Conservation (phyloP, 2,888 invertebrate species). For the Holacanthella duospinosa region DNA sequence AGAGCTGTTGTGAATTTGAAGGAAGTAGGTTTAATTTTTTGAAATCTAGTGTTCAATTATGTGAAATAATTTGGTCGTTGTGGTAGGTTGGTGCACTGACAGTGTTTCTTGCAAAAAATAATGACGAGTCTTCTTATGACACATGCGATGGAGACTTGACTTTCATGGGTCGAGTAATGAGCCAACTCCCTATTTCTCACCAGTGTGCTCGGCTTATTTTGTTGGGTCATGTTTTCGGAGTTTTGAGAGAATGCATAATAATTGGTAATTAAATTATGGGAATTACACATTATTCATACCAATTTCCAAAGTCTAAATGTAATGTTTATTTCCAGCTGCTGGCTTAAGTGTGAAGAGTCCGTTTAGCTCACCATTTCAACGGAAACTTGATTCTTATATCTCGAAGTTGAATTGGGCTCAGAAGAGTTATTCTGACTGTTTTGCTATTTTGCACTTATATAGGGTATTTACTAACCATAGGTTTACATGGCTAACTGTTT, state of each 20-base stretch:
- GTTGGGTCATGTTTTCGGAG: constrained; percentile 74
- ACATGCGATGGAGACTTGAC: constrained; percentile 74
- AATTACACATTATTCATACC: background rate
- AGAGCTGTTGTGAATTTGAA: constrained; percentile 70
- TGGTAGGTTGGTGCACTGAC: constrained; percentile 60
- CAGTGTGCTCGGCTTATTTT: constrained; percentile 70
- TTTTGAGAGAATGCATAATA: constrained; percentile 72
- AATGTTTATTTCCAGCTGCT: constrained; percentile 52
- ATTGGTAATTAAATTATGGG: constrained; percentile 55
- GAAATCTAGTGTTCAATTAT: no score
- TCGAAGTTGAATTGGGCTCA: constrained; percentile 66
- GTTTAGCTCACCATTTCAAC: constrained; percentile 62
- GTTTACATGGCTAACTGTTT: background rate
- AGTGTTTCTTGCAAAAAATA: constrained; percentile 50
- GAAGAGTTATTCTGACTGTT: constrained; percentile 70
- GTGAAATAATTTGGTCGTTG: constrained; percentile 5
- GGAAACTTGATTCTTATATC: constrained; percentile 50
- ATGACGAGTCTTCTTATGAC: no score
- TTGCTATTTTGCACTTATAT: constrained; percentile 70
- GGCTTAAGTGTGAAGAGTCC: constrained; percentile 70
- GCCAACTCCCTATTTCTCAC: constrained; percentile 69
- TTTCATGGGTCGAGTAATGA: constrained; percentile 71
- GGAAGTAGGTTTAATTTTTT: constrained; percentile 49
- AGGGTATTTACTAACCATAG: constrained; percentile 46
- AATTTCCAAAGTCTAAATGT: background rate